phyloP scores from a whole-genome alignment of 2,113 vertebrate genomes.

The Caranx melampygus region DNA sequence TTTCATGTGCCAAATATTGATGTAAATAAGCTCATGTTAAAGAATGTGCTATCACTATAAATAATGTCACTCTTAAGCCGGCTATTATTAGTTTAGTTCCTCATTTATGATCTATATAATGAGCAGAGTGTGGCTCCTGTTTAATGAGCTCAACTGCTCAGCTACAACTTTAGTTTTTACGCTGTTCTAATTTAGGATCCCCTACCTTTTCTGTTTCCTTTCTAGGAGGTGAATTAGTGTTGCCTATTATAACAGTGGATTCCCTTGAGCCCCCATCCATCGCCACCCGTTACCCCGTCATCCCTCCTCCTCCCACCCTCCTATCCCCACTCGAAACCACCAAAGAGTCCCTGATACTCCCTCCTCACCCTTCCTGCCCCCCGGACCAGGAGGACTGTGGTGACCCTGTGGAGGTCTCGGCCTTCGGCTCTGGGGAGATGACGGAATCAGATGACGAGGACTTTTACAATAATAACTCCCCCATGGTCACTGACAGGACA shows the following conservation, averaged over 20 bases:
- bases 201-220: slow-evolving; percentile 83
- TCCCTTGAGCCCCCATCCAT: slow-evolving; percentile 94
- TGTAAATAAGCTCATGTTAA: slow-evolving; percentile 85
- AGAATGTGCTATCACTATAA: slow-evolving; percentile 48
- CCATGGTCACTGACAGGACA: slow-evolving; percentile 94
- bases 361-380: slow-evolving; percentile 87
- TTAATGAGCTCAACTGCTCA: slow-evolving; percentile 51
- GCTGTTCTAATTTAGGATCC: slow-evolving; percentile 74
- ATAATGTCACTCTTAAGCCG: slow-evolving; percentile 27
- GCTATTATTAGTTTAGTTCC: slow-evolving; percentile 37
- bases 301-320: slow-evolving; percentile 92
- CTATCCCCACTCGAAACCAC: slow-evolving; percentile 90
- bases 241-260: slow-evolving; percentile 97
- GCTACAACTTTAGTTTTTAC: slow-evolving; percentile 42
- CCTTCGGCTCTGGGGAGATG: slow-evolving; percentile 94
- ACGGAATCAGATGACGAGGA: slow-evolving; percentile 95
- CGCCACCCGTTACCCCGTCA: slow-evolving; percentile 92
- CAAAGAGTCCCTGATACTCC: slow-evolving; percentile 89
- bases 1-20: slow-evolving; percentile 88
- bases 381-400: slow-evolving; percentile 94
- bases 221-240: slow-evolving; percentile 96
- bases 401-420: slow-evolving; percentile 92
- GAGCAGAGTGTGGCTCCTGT: slow-evolving; percentile 53
- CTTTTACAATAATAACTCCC: slow-evolving; percentile 94
- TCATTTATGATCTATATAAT: slow-evolving; percentile 45